Percentiles rank a stretch among this genome's conserved stretches.
These are phyloP conservation scores for Goniozus legneri DNA, from an alignment of 1,140 invertebrate species.

Conservation along the genomic window DNA sequence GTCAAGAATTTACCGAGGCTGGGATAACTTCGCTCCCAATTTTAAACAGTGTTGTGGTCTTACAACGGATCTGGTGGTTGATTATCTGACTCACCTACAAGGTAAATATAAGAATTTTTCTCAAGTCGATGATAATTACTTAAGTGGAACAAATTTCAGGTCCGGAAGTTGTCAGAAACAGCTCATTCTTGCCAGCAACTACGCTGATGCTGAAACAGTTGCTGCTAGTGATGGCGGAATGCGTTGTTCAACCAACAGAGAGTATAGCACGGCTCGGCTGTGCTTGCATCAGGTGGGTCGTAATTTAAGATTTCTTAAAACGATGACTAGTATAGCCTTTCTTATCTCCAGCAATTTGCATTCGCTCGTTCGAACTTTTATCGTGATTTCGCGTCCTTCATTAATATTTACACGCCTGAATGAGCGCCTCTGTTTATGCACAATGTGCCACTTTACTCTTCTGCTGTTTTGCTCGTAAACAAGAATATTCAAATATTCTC, in stretches of 20 bases:
- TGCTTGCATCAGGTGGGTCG: conserved; percentile 73
- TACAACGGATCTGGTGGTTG: conserved; percentile 85
- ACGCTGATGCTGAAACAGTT: conserved; percentile 83
- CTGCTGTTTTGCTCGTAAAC: too few relatives aligned
- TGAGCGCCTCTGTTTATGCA: conserved; percentile 2
- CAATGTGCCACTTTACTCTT: too few relatives aligned
- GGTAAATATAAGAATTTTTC: conserved; percentile 33
- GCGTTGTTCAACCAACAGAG: conserved; percentile 84
- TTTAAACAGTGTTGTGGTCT: conserved; percentile 92
- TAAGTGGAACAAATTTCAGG: conserved; percentile 23
- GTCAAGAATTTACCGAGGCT: conserved; percentile 63
- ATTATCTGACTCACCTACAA: conserved; percentile 66
- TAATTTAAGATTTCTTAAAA: too few relatives aligned
- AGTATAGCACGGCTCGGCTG: conserved; percentile 86
- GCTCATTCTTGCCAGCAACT: conserved; percentile 53
- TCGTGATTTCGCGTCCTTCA: conserved; percentile 14
- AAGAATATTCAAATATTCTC: too few relatives aligned
- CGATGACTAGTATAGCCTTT: conserved; percentile 10
- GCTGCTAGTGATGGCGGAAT: conserved; percentile 84
- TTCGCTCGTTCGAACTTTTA: conserved; percentile 10
- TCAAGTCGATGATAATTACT: neutral
- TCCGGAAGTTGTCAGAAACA: conserved; percentile 36
- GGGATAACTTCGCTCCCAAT: conserved; percentile 75
- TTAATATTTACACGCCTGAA: conserved; percentile 13
- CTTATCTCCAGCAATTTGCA: too few relatives aligned